Conservation (phyloP, 2,797 vertebrate species). For the Pangasius mekongensis region DNA sequence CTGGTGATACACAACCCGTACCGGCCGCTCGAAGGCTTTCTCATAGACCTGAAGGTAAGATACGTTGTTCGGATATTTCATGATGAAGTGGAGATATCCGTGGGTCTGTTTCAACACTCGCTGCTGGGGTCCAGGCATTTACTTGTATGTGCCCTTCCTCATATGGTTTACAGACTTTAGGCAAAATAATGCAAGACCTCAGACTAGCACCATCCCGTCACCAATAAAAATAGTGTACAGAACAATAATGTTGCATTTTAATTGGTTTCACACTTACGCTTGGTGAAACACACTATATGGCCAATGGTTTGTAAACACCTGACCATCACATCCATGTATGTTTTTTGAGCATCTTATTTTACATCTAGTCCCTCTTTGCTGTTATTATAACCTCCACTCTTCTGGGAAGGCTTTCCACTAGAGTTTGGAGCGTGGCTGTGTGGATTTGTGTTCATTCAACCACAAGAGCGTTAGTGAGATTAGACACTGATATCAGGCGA, state of each 20-base stretch:
- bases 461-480: not conserved
- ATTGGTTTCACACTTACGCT: not conserved
- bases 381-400: not conserved
- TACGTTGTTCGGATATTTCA: not conserved
- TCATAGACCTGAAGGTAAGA: slow-evolving; percentile 93
- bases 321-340: not conserved
- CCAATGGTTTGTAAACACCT: not conserved
- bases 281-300: not conserved
- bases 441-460: not conserved
- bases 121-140: not conserved
- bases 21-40: slow-evolving; percentile 93
- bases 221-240: too few relatives aligned
- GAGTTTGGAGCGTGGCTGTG: not conserved
- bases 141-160: too few relatives aligned
- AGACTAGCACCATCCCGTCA: not conserved
- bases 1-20: slow-evolving; percentile 95
- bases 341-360: not conserved
- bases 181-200: not conserved
- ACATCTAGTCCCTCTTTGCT: not conserved
- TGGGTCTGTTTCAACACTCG: not conserved
- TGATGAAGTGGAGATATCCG: too few relatives aligned
- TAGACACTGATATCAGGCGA: not conserved
- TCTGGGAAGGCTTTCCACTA: not conserved
- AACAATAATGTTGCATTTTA: not conserved
- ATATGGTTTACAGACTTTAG: too few relatives aligned